A percentile compares a stretch with the other conserved stretches of the same genome.
Conservation (phyloP, 2,888 invertebrate genomes). For the Trachelus iudaicus region DNA sequence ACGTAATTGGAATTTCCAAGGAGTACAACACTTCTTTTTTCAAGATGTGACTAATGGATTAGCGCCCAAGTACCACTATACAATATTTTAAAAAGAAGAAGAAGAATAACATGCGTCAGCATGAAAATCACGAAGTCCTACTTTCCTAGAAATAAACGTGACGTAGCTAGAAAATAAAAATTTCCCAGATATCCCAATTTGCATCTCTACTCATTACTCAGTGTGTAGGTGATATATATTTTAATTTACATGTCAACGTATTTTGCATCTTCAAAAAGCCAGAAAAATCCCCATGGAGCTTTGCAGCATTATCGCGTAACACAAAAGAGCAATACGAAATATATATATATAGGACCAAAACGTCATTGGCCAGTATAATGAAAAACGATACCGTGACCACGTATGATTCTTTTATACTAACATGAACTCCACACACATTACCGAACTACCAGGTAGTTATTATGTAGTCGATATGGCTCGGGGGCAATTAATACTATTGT, state of each 20-base stretch:
- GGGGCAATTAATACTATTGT: constrained; percentile 63
- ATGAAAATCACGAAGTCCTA: background rate
- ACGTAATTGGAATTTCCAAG: background rate
- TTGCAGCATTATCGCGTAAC: background rate
- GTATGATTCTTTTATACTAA: background rate
- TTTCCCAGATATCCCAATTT: background rate
- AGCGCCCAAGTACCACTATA: background rate
- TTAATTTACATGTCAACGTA: background rate
- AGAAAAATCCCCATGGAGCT: background rate
- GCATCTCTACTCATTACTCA: background rate
- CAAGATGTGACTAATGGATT: background rate
- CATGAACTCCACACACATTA: constrained; percentile 11
- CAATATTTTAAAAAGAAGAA: background rate
- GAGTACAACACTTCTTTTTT: background rate
- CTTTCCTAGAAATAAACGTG: background rate
- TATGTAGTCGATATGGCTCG: constrained; percentile 59
- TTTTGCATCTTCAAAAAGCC: background rate
- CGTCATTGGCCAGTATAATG: background rate
- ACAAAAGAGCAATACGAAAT: background rate
- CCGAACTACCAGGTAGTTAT: constrained; percentile 39
- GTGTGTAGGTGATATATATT: background rate
- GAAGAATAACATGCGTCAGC: background rate
- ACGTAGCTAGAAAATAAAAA: background rate
- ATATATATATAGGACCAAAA: background rate
- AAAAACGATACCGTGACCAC: background rate